phyloP scores from a whole-genome alignment of 2,888 invertebrate species.

The Leptura quadrifasciata region DNA sequence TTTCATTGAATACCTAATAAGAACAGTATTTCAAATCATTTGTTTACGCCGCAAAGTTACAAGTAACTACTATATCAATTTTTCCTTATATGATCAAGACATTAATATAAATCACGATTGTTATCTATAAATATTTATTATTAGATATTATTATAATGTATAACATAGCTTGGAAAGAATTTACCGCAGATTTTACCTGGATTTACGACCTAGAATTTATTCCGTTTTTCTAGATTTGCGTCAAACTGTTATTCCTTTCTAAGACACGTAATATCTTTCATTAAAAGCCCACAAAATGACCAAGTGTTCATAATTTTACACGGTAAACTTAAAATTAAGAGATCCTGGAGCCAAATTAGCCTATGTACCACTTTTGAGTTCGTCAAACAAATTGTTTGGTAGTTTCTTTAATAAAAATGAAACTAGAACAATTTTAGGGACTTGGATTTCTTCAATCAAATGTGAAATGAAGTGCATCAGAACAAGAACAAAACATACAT shows the following conservation, averaged over 20 bases:
- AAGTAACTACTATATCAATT: background rate
- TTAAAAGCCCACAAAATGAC: too few species aligned
- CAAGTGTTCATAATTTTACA: too few species aligned
- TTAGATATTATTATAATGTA: background rate
- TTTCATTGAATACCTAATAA: background rate
- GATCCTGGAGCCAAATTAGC: too few species aligned
- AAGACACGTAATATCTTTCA: background rate
- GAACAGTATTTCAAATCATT: constrained; percentile 7
- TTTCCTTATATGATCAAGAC: constrained; percentile 7
- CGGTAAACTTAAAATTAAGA: too few species aligned
- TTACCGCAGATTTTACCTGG: background rate
- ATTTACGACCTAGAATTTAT: background rate
- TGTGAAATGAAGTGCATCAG: background rate
- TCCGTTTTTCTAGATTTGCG: background rate
- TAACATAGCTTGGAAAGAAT: background rate
- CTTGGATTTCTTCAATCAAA: background rate
- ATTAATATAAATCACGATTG: constrained; percentile 7
- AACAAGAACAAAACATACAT: background rate
- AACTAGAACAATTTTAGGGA: background rate
- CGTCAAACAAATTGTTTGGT: too few species aligned
- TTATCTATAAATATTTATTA: constrained; percentile 7
- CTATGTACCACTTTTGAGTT: too few species aligned
- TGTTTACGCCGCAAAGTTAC: background rate
- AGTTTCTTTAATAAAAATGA: too few species aligned
- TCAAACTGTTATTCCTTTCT: background rate